Evolutionary conservation across 2,797 vertebrate genomes (phyloP), one percentile per base, ranked within the genome.

Genomic region (Atherinosoma microstoma): DNA sequence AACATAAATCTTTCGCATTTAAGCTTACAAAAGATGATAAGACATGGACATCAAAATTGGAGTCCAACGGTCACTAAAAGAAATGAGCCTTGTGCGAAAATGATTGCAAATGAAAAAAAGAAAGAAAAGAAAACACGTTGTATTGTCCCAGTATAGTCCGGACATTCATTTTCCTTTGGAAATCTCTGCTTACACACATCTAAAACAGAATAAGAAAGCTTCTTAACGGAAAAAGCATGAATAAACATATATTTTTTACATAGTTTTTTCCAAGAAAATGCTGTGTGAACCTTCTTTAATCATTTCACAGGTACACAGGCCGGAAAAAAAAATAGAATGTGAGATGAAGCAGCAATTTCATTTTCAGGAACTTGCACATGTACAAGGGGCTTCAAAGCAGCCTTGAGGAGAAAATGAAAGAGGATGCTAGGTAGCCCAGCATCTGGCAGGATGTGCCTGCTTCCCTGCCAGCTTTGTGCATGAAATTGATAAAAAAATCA

Each of bases 401-500:
- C 66, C 56, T 13, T 66, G 34, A 76, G 73, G 59, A 54, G 36
- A 40, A 74, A 56, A 64, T 64, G 69, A 76, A 67, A 84, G 70
- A 62, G 58, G 64, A 75, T 45, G 35, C 64, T 56, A 30, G 13
- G 58, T 58, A 53, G 56, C 65, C 64, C 36, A 54, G 58, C 73
- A 67, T 64, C 49, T 78, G 54, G 47, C 60, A 66, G 49, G 38
- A 73, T 64, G 38, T 72, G 76, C 70, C 69, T 80, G 60, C 42
- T 72, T 62, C 63, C 63, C 67, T 73, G 34, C 58, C 57, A 73
- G 67, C 64, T 90, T 80, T 87, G 72, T 61, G 69, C 78, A 75
- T 75, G 72, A 85, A 87, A 58, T 63, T 82, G 80, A 76, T 73
- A 45, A 64, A 68, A 32, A 89, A 87, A 83, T 86, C 84, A 84